Evolutionary conservation across 2,888 invertebrate species (phyloP).

Genomic region (Argyresthia albistria): DNA sequence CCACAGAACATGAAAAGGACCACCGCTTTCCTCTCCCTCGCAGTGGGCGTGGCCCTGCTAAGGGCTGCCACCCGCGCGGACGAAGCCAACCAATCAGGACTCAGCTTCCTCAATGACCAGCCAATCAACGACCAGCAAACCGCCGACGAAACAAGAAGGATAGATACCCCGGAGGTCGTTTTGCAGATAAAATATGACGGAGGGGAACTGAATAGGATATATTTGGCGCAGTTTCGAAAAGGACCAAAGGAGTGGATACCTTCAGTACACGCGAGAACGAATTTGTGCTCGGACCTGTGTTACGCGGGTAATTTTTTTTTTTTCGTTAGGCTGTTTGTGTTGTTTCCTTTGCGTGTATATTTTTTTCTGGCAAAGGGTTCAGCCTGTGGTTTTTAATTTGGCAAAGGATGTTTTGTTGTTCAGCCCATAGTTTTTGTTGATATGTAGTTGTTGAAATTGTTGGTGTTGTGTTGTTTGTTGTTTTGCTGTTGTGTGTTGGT

Average conservation of each 20-base stretch:
- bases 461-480: constrained; percentile 16
- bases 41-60: constrained; percentile 39
- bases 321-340: background rate
- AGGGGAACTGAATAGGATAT: constrained; percentile 63
- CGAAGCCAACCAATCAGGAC: constrained; percentile 32
- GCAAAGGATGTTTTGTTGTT: background rate
- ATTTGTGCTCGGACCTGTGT: constrained; percentile 59
- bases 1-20: constrained; percentile 31
- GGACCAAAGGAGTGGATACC: constrained; percentile 27
- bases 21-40: constrained; percentile 25
- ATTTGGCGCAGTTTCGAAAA: constrained; percentile 57
- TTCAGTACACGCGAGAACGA: constrained; percentile 43
- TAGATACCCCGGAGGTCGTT: constrained; percentile 51
- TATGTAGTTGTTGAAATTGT: constrained; percentile 7
- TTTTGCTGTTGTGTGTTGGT: constrained; percentile 10
- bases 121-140: constrained; percentile 27
- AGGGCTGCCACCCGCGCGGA: constrained; percentile 19
- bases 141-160: constrained; percentile 28
- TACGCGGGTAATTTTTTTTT: constrained; percentile 45
- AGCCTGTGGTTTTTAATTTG: background rate
- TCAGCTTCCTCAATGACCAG: constrained; percentile 17
- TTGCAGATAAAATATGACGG: constrained; percentile 57
- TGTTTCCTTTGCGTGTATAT: background rate
- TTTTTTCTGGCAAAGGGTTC: background rate
- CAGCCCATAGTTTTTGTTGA: background rate